Percentiles rank a stretch among this genome's conserved stretches.
Conservation (phyloP, 2,113 vertebrate species). For the Seriola rivoliana region DNA sequence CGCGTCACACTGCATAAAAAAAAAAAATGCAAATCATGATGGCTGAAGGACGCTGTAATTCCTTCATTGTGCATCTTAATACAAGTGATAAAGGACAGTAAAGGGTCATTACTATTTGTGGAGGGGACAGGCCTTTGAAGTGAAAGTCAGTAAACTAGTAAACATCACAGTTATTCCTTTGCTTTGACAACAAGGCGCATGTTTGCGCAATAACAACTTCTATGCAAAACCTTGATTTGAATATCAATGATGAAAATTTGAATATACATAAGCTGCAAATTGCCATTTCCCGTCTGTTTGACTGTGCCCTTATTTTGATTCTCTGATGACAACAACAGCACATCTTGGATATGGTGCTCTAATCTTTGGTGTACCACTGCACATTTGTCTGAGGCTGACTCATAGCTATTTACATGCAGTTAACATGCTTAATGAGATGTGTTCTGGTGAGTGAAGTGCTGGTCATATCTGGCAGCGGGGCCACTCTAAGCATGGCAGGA, state of each 20-base stretch:
- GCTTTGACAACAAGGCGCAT: neutral
- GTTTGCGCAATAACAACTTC: slow-evolving; percentile 9
- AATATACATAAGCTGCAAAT: slow-evolving; percentile 14
- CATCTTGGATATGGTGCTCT: slow-evolving; percentile 4
- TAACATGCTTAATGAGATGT: slow-evolving; percentile 57
- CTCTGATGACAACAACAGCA: neutral
- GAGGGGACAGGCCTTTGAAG: neutral
- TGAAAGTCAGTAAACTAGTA: neutral
- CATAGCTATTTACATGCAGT: slow-evolving; percentile 39
- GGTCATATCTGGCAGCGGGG: slow-evolving; percentile 50
- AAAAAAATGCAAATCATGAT: slow-evolving; percentile 20
- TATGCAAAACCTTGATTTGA: slow-evolving; percentile 57
- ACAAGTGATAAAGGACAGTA: neutral
- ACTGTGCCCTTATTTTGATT: neutral
- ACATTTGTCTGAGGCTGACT: slow-evolving; percentile 28
- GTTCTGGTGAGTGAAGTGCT: slow-evolving; percentile 34
- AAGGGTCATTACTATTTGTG: neutral
- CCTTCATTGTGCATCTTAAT: neutral
- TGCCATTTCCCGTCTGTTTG: slow-evolving; percentile 11
- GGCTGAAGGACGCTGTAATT: slow-evolving; percentile 17
- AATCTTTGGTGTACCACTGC: slow-evolving; percentile 1
- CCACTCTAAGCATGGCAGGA: slow-evolving; percentile 48
- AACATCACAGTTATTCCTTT: slow-evolving; percentile 9
- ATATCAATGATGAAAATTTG: slow-evolving; percentile 47
- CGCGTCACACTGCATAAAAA: neutral